Evolutionary conservation across 2,113 vertebrate genomes (phyloP).

Genomic region (Odobenus rosmarus): DNA sequence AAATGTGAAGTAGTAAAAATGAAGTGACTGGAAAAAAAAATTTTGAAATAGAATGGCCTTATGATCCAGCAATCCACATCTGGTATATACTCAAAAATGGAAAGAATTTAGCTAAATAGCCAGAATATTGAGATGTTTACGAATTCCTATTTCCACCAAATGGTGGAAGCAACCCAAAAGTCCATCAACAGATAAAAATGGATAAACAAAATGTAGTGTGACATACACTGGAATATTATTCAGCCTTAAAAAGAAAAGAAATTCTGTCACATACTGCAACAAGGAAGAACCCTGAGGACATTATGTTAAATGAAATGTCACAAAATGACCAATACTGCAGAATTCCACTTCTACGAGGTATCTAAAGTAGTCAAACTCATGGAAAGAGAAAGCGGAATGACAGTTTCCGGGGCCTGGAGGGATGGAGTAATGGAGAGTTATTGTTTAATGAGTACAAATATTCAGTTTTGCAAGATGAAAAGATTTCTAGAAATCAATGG

Average conservation of each 20-base stretch:
- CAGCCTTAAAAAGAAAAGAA: neutral
- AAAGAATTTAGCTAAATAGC: neutral
- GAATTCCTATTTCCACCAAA: neutral
- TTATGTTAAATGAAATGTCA: neutral
- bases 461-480: neutral
- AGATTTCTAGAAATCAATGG: neutral
- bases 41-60: neutral
- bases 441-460: neutral
- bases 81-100: neutral
- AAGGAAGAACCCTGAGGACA: neutral
- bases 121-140: neutral
- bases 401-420: neutral
- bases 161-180: neutral
- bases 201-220: neutral
- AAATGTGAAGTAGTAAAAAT: constrained; percentile 86
- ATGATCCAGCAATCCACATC: neutral
- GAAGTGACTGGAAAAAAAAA: constrained; percentile 79
- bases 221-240: neutral
- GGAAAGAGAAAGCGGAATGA: neutral
- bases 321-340: neutral
- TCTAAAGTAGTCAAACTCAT: neutral
- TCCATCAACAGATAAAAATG: neutral
- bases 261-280: neutral
- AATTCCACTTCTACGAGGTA: neutral
- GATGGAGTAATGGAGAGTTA: neutral